Percentiles rank a stretch among this genome's conserved stretches.
These are phyloP conservation scores for Lydus trimaculatus DNA, from an alignment of 2,888 invertebrate genomes.

Conservation along the genomic window DNA sequence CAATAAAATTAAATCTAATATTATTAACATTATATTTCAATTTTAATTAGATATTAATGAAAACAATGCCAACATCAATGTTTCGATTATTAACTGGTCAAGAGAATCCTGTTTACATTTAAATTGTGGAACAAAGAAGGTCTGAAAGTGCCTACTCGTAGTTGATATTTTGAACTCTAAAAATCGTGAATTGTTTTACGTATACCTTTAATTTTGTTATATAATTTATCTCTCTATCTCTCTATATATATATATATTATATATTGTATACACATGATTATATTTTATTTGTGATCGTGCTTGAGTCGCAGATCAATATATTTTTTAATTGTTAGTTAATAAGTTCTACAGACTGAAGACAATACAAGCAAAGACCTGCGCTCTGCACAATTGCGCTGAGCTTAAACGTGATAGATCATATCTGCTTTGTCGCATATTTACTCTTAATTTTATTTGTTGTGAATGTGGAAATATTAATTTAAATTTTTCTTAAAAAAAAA, in stretches of 20 bases:
- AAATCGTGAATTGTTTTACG: constrained; percentile 54
- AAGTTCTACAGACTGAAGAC: constrained; percentile 61
- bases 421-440: constrained; percentile 58
- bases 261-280: not conserved
- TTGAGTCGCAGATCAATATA: constrained; percentile 60
- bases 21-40: no score
- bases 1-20: not conserved
- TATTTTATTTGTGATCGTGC: constrained; percentile 49
- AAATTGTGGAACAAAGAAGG: constrained; percentile 60
- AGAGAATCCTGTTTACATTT: constrained; percentile 99
- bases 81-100: constrained; percentile 98
- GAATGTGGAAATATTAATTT: constrained; percentile 52
- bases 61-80: constrained; percentile 99
- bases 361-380: constrained; percentile 60
- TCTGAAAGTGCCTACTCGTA: constrained; percentile 71
- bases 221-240: not conserved
- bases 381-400: constrained; percentile 56
- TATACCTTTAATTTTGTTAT: constrained; percentile 7
- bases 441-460: constrained; percentile 54
- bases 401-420: constrained; percentile 59
- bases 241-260: not conserved
- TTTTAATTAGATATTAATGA: constrained; percentile 92
- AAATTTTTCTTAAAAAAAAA: not conserved
- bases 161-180: constrained; percentile 58
- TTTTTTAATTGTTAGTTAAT: constrained; percentile 56